phyloP scores from a whole-genome alignment of 2,888 invertebrate genomes.

The Pharmacophagus antenor region DNA sequence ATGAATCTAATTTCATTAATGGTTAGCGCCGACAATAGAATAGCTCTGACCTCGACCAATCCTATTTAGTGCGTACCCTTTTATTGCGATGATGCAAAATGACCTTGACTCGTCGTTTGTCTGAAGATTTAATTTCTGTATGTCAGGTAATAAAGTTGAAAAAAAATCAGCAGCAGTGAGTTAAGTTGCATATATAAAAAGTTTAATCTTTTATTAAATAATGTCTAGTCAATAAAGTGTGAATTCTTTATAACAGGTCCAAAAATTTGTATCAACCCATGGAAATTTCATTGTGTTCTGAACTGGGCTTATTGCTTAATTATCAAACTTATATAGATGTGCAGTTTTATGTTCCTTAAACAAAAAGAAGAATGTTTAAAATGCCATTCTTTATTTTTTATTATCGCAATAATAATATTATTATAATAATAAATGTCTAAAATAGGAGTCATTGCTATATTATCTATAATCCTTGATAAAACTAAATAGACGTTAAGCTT shows the following conservation, averaged over 20 bases:
- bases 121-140: constrained; percentile 26
- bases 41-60: constrained; percentile 67
- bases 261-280: neutral
- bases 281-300: neutral
- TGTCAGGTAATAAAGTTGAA: constrained; percentile 3
- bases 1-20: constrained; percentile 32
- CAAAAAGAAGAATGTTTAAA: too few species aligned
- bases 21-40: constrained; percentile 62
- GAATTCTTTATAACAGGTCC: neutral
- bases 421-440: too few species aligned
- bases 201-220: neutral
- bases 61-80: constrained; percentile 44
- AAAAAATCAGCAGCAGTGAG: neutral
- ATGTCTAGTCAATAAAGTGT: neutral
- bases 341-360: too few species aligned
- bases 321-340: too few species aligned
- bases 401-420: too few species aligned
- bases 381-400: too few species aligned
- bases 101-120: constrained; percentile 38
- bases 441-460: too few species aligned
- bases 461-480: too few species aligned
- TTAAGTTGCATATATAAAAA: neutral
- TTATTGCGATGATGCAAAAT: constrained; percentile 42
- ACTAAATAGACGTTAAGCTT: too few species aligned
- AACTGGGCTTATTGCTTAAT: too few species aligned